Evolutionary conservation across 2,113 vertebrate species (phyloP), one percentile per base, ranked within the genome.

Genomic region (Ursus arctos): DNA sequence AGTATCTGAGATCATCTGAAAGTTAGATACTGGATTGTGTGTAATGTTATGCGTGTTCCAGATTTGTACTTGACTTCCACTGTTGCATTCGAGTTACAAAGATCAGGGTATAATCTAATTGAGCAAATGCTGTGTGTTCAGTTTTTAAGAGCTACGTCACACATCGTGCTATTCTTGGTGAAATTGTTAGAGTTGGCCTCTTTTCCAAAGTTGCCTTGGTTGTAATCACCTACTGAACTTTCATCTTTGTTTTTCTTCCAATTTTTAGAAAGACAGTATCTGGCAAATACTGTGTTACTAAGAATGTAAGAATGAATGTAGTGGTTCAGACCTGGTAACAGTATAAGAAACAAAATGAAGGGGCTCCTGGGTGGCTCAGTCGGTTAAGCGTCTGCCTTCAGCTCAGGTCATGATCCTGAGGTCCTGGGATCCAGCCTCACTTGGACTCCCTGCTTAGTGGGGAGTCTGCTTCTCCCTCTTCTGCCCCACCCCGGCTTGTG

Each of bases 71-170:
- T 96, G 57, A 76, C 33, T n/a, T 74, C 55, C 55, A 9, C n/a
- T 63, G 55, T 81, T 84, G 90, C 16, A 61, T 67, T 83, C 88
- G 61, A 92, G 61, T 93, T 98, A 36, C 79, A 67, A 59, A 85
- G 97, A 88, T 85, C 89, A 85, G 91, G 57, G 92, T 93, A 88
- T 83, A 94, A 94, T 76, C 21, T 91, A 63, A 55, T 33, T 97
- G 85, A 94, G 85, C 76, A 97, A 96, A 80, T 65, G 47, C 33
- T 91, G 7, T 57, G 47, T 79, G 14, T 91, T 21, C 6, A n/a
- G 28, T 47, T 92, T 83, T 91, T 88, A 96, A 87, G 79, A 92
- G 65, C 6, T 69, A 5, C 14, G 87, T 95, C 77, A 71, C 24
- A 92, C 33, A 43, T n/a, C 69, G 51, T 65, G 79, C 11, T 77